Base-by-base conservation (phyloP, 2,797 vertebrate species). In the Mormyrus proboscirostris region DNA sequence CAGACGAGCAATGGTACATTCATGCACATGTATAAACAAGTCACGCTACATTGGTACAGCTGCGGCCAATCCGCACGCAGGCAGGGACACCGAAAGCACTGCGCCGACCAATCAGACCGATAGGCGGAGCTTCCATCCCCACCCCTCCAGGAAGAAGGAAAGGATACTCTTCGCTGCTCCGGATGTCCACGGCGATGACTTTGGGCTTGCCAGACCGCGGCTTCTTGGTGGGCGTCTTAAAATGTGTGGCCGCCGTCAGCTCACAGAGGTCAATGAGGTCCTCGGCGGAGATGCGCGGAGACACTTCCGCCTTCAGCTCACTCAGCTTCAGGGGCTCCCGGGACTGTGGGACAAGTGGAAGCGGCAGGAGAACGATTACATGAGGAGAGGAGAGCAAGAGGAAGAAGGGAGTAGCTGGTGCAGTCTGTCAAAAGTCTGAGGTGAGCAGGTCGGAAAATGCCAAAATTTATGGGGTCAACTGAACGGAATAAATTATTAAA, bases 161-260 rank as follows among this genome's bases (percentile, higher is more conserved):
- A 99, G 97, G 98, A 99, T 99, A 99, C 98, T 99, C 98, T 82
- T 99, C 99, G 0, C 92, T 92, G 89, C 94, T 98, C 55, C 99
- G 97, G 90, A 99, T 98, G 94, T 99, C 99, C 2, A 98, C 97
- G 53, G 97, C 97, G 87, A 99, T 93, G 53, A 99, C 97, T 93
- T 98, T 99, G n/a, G 98, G 98, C 91, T 97, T 99, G 92, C 96
- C 96, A 10, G 96, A 93, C 93, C 96, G 98, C 41, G 95, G 96
- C 93, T 97, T 98, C 94, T 98, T 99, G 88, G 94, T 88, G 16
- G 96, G 95, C 14, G 96, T 96, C 94, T 96, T 97, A 91, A 95
- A 95, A 91, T 96, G 95, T 90, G 94, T 93, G 0, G 95, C 93
- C 88, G 95, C 94, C 0, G 96, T 95, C 90, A 99, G 94, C 89